Evolutionary conservation across 2,113 vertebrate genomes (phyloP), one percentile per base, ranked within the genome.

Genomic region (Glaucidium brasilianum): DNA sequence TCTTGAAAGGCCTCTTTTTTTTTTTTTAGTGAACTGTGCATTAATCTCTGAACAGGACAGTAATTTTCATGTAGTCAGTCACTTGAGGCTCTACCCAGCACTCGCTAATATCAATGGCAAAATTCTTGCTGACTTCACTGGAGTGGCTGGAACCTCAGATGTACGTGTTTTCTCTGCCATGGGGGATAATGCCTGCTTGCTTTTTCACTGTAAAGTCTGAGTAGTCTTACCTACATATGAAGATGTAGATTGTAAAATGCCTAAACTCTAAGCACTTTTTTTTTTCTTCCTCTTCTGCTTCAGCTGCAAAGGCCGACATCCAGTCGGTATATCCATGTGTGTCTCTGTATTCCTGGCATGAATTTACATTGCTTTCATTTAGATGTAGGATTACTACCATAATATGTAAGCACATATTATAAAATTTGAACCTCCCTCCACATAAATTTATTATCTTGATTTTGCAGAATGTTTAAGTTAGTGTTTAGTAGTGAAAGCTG

Each of bases 131-230:
- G 49, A 45, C 34, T 66, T 58, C 35, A 29, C 22, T 21, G 43
- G 37, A n/a, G n/a, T 27, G 62, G n/a, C 35, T 27, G 21, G 6
- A 23, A 56, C 23, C 32, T 75, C 15, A 66, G 52, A 29, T 19
- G 7, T 16, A 26, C 35, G 11, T 11, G 4, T 73, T n/a, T 89
- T 81, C 10, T 68, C 26, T 59, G 52, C 32, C 41, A 23, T 1
- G 0, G 0, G 26, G 9, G 12, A 3, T 73, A 64, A 60, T 4
- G 1, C 18, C 81, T 60, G 5, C 30, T 76, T 90, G 67, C 29
- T 64, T 60, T 49, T 85, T 71, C 27, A 9, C 37, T 59, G 25
- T 59, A 4, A 66, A 39, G 19, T 60, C 35, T 37, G 35, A 68
- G 11, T 35, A 68, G 12, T 32, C 14, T 88, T 64, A 35, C 21